Evolutionary conservation across 2,113 vertebrate species (phyloP).

Genomic region (Chascanopsetta lugubris): DNA sequence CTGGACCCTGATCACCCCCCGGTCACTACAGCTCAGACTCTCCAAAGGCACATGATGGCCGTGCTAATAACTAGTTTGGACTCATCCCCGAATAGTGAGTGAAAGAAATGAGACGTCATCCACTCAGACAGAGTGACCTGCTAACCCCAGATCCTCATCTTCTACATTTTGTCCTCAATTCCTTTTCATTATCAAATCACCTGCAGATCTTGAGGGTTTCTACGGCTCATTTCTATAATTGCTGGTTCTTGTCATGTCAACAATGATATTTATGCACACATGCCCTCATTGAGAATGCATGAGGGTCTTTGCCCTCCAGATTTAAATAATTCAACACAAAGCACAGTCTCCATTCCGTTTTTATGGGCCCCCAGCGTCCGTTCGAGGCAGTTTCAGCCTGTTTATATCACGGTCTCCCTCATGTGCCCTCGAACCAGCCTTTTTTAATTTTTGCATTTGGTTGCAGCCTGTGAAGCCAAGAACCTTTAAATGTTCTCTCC

Average conservation of each 20-base stretch:
- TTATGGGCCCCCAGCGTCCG: constrained; percentile 73
- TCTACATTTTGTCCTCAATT: not conserved
- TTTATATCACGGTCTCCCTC: constrained; percentile 65
- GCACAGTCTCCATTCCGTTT: constrained; percentile 72
- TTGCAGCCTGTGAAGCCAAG: constrained; percentile 41
- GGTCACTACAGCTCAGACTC: too few relatives aligned
- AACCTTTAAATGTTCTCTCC: constrained; percentile 48
- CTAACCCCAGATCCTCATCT: not conserved
- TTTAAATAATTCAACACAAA: constrained; percentile 80
- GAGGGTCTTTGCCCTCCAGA: constrained; percentile 45
- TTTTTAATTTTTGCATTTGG: constrained; percentile 63
- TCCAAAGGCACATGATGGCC: not conserved
- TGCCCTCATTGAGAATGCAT: constrained; percentile 47
- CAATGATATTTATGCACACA: constrained; percentile 4
- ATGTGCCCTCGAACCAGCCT: constrained; percentile 41
- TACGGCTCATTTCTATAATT: constrained; percentile 3
- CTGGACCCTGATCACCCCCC: too few relatives aligned
- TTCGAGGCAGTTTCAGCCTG: constrained; percentile 66
- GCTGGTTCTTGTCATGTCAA: constrained; percentile 24
- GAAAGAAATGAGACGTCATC: not conserved
- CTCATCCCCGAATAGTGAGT: not conserved
- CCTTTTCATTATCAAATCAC: not conserved
- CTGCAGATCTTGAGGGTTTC: not conserved
- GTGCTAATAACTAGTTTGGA: not conserved
- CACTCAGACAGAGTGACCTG: too few relatives aligned